These are phyloP conservation scores for Noctua janthina DNA, from an alignment of 2,888 invertebrate species.

Conservation along the genomic window DNA sequence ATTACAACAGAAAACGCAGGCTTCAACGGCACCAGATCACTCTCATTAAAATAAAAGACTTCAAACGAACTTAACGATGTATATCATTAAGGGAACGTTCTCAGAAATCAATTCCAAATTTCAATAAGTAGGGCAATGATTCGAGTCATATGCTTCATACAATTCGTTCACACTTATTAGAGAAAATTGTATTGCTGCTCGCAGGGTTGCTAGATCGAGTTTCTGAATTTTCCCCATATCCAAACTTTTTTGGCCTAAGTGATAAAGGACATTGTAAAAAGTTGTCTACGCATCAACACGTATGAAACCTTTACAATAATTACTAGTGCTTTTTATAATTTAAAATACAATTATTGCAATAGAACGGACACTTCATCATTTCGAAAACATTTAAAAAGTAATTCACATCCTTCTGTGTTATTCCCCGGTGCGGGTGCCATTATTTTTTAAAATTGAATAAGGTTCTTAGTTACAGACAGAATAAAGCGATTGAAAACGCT, in stretches of 20 bases:
- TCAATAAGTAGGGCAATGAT: slow-evolving; percentile 56
- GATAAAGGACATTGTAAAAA: not conserved
- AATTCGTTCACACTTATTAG: slow-evolving; percentile 59
- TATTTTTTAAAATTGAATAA: too few species aligned
- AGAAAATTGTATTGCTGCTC: slow-evolving; percentile 49
- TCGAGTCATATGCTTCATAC: slow-evolving; percentile 50
- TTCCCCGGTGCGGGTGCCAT: too few species aligned
- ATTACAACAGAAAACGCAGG: not conserved
- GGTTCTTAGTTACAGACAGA: too few species aligned
- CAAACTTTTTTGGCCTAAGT: not conserved
- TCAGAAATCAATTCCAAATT: slow-evolving; percentile 43
- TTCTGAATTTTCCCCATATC: not conserved
- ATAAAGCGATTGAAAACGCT: too few species aligned
- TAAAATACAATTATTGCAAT: too few species aligned
- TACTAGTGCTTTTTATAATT: too few species aligned
- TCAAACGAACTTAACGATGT: slow-evolving; percentile 36
- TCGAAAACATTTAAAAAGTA: too few species aligned
- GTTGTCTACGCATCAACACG: too few species aligned
- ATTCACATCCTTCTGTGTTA: too few species aligned
- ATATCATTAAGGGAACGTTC: slow-evolving; percentile 19
- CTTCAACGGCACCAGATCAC: slow-evolving; percentile 8
- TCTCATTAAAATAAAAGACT: slow-evolving; percentile 15
- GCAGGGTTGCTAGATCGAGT: not conserved
- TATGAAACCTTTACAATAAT: too few species aligned
- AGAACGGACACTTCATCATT: too few species aligned